Conservation (phyloP, 2,113 vertebrate species). For the Atractosteus spatula region DNA sequence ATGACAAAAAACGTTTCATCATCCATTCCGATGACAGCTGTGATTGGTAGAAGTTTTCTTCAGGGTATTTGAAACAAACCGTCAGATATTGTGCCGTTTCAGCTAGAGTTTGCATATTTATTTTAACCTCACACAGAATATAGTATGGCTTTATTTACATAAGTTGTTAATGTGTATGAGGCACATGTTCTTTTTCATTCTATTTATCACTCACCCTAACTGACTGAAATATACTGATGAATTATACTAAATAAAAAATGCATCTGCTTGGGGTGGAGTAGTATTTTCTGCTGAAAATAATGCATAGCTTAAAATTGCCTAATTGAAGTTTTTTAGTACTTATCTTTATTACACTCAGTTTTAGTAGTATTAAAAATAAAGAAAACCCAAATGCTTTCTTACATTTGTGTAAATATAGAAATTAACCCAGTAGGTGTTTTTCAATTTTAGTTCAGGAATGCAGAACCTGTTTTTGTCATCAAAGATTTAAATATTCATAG, state of each 20-base stretch:
- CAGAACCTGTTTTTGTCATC: too few relatives aligned
- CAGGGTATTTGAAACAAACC: conserved; percentile 47
- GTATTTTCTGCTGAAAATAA: too few relatives aligned
- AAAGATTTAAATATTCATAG: too few relatives aligned
- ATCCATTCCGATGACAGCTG: conserved; percentile 54
- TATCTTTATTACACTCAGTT: too few relatives aligned
- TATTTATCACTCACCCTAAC: neutral
- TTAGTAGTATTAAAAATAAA: too few relatives aligned
- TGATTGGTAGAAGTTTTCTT: conserved; percentile 62
- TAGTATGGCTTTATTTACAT: neutral
- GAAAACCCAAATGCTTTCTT: too few relatives aligned
- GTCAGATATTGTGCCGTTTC: conserved; percentile 50
- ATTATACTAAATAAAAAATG: neutral
- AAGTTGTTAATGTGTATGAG: neutral
- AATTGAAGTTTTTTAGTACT: too few relatives aligned
- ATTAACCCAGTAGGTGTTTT: too few relatives aligned
- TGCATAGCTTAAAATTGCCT: too few relatives aligned
- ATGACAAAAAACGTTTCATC: conserved; percentile 54
- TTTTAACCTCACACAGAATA: conserved; percentile 30
- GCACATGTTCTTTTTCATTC: neutral
- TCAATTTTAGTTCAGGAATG: too few relatives aligned
- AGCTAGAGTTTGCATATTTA: conserved; percentile 55
- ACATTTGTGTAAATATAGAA: too few relatives aligned
- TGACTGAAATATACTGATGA: neutral
- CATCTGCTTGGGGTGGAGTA: too few relatives aligned